phyloP scores from a whole-genome alignment of 1,140 invertebrate genomes.

The Diabrotica undecimpunctata region DNA sequence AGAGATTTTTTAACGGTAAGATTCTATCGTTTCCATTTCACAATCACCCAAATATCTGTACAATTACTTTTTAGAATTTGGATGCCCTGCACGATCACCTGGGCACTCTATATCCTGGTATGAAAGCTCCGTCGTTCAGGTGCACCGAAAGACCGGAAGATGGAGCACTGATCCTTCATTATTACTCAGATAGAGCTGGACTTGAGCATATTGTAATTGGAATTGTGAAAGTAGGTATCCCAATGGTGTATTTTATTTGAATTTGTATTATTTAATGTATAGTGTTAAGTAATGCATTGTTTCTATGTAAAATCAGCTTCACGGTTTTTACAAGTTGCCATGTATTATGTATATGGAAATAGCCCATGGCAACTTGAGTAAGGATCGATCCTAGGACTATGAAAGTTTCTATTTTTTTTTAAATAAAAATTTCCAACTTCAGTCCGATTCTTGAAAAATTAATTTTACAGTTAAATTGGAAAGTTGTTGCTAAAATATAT shows the following conservation, averaged over 20 bases:
- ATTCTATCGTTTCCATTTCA: not conserved
- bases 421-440: too few relatives aligned
- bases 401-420: too few relatives aligned
- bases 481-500: too few relatives aligned
- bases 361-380: too few relatives aligned
- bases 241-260: not conserved
- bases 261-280: too few relatives aligned
- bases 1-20: slow-evolving; percentile 85
- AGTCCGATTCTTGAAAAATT: too few relatives aligned
- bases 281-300: too few relatives aligned
- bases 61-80: slow-evolving; percentile 63
- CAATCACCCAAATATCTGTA: not conserved
- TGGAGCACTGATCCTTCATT: slow-evolving; percentile 82
- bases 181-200: slow-evolving; percentile 90
- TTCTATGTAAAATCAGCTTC: too few relatives aligned
- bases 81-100: slow-evolving; percentile 92
- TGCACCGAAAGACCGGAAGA: slow-evolving; percentile 83
- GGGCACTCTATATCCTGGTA: slow-evolving; percentile 87
- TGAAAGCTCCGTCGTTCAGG: slow-evolving; percentile 88
- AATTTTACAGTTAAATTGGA: too few relatives aligned
- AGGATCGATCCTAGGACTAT: too few relatives aligned
- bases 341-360: too few relatives aligned
- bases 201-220: slow-evolving; percentile 91
- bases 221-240: slow-evolving; percentile 77
- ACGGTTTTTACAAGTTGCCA: too few relatives aligned